These are phyloP conservation scores for Pteronotus mesoamericanus DNA, from an alignment of 2,797 vertebrate species.

Conservation along the genomic window DNA sequence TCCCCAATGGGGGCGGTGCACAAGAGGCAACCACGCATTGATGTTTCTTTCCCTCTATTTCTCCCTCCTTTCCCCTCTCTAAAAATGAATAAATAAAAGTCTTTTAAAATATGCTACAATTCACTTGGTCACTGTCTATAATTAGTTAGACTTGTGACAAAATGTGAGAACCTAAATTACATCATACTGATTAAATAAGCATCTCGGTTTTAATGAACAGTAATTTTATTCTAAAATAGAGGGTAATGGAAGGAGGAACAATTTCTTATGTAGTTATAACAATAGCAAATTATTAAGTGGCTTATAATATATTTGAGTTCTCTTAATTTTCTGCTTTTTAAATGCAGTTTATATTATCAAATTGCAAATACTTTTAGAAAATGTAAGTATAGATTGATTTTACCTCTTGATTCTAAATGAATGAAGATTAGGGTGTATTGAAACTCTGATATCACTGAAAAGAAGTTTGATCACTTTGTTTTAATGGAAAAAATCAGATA, in stretches of 20 bases:
- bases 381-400: background rate
- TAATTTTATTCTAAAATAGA: slow-evolving; percentile 59
- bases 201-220: slow-evolving; percentile 66
- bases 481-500: background rate
- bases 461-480: background rate
- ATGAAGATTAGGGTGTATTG: slow-evolving; percentile 6
- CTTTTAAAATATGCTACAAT: slow-evolving; percentile 35
- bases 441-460: background rate
- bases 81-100: too few relatives aligned
- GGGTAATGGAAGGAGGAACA: slow-evolving; percentile 47
- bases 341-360: background rate
- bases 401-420: slow-evolving; percentile 26
- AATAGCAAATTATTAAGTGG: background rate
- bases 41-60: too few relatives aligned
- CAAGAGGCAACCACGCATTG: too few relatives aligned
- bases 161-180: slow-evolving; percentile 66
- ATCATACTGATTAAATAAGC: slow-evolving; percentile 61
- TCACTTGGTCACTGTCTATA: slow-evolving; percentile 45
- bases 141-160: slow-evolving; percentile 58
- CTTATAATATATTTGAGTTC: background rate
- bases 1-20: too few relatives aligned
- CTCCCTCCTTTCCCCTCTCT: too few relatives aligned
- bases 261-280: slow-evolving; percentile 28
- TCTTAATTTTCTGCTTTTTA: slow-evolving; percentile 38
- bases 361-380: background rate